These are phyloP conservation scores for Galleria mellonella DNA, from an alignment of 1,140 invertebrate genomes.

Conservation along the genomic window DNA sequence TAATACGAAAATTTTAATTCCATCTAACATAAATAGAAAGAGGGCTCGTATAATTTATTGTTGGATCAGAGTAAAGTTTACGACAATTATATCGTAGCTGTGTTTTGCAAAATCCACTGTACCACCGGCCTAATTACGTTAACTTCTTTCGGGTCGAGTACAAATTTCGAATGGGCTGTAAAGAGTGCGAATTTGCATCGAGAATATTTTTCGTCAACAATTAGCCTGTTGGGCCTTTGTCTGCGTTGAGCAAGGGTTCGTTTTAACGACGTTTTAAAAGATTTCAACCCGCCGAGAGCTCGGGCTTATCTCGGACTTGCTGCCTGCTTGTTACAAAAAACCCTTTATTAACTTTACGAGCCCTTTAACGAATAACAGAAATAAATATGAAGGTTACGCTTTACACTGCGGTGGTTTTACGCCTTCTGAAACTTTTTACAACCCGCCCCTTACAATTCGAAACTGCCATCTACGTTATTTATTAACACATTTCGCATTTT, in stretches of 20 bases:
- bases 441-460: constrained; percentile 16
- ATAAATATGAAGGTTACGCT: constrained; percentile 61
- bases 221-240: constrained; percentile 66
- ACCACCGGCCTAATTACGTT: constrained; percentile 45
- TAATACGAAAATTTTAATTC: too few relatives aligned
- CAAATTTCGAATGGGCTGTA: constrained; percentile 66
- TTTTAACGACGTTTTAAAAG: constrained; percentile 72
- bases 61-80: constrained; percentile 4
- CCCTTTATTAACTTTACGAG: constrained; percentile 71
- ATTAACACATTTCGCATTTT: background rate
- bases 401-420: constrained; percentile 47
- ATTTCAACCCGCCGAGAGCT: constrained; percentile 48
- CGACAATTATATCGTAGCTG: constrained; percentile 11
- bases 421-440: constrained; percentile 48
- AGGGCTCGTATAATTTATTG: background rate
- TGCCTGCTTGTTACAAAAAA: constrained; percentile 62
- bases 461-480: background rate
- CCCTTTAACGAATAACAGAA: constrained; percentile 68
- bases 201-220: constrained; percentile 70
- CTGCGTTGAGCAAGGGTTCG: constrained; percentile 48
- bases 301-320: constrained; percentile 62
- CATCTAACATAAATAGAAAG: too few relatives aligned
- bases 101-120: constrained; percentile 24
- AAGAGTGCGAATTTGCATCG: constrained; percentile 68
- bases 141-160: constrained; percentile 49